Conservation (phyloP, 2,797 vertebrate species). For the Thamnophis elegans region DNA sequence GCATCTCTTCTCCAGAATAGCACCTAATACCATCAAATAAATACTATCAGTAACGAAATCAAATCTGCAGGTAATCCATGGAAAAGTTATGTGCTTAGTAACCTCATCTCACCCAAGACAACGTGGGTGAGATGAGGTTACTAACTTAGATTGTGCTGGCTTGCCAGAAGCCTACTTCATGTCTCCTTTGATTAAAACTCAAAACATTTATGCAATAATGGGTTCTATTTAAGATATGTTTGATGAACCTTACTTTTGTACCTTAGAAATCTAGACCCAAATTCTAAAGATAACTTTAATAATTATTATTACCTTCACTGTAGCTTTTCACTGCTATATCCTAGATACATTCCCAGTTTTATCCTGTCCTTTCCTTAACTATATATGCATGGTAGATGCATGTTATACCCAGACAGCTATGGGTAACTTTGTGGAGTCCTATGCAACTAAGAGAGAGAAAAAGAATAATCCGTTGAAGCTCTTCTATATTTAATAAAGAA, state of each 20-base stretch:
- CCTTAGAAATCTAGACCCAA: neutral
- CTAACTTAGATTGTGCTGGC: neutral
- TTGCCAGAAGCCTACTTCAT: neutral
- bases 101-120: neutral
- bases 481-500: neutral
- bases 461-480: neutral
- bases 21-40: neutral
- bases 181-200: neutral
- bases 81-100: neutral
- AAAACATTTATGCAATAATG: neutral
- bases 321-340: neutral
- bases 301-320: neutral
- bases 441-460: neutral
- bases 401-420: neutral
- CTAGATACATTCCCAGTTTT: neutral
- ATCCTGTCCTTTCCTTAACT: neutral
- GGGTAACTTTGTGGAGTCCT: neutral
- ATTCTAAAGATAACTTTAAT: accelerated
- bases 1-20: neutral
- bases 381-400: neutral
- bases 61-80: neutral
- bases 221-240: neutral
- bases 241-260: neutral
- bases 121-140: no score
- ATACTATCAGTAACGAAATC: neutral